phyloP scores from a whole-genome alignment of 2,797 vertebrate species.

The Oreochromis mossambicus region DNA sequence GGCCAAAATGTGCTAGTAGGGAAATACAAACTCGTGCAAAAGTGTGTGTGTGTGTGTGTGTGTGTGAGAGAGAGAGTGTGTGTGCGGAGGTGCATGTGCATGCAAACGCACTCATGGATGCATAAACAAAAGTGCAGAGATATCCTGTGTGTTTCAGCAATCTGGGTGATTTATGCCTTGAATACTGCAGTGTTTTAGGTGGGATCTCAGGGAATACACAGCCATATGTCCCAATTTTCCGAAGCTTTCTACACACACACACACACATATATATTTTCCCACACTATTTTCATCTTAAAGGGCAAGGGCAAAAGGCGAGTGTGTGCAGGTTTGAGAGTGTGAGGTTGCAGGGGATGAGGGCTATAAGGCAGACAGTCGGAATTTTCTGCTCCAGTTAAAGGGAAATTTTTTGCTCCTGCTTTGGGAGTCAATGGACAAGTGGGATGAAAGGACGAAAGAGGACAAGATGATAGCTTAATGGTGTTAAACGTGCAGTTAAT shows the following conservation, averaged over 20 bases:
- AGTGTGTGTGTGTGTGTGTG: not conserved
- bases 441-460: constrained; percentile 45
- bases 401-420: constrained; percentile 37
- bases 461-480: not conserved
- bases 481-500: constrained; percentile 16
- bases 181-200: constrained; percentile 66
- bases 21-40: not conserved
- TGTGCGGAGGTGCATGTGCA: not conserved
- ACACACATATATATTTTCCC: not conserved
- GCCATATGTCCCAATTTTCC: constrained; percentile 71
- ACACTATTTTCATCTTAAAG: constrained; percentile 46
- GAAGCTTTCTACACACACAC: not conserved
- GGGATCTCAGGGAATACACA: constrained; percentile 66
- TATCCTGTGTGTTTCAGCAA: constrained; percentile 60
- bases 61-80: not conserved
- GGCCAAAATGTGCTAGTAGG: constrained; percentile 13
- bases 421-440: constrained; percentile 44
- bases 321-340: constrained; percentile 36
- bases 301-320: constrained; percentile 54
- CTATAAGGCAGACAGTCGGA: constrained; percentile 39
- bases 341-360: constrained; percentile 17
- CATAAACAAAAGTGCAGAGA: constrained; percentile 28
- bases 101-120: not conserved
- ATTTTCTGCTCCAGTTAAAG: constrained; percentile 67
- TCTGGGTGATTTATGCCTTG: constrained; percentile 71